Evolutionary conservation across 2,113 vertebrate genomes (phyloP), one percentile per base, ranked within the genome.

Genomic region (Dunckerocampus dactyliophorus): DNA sequence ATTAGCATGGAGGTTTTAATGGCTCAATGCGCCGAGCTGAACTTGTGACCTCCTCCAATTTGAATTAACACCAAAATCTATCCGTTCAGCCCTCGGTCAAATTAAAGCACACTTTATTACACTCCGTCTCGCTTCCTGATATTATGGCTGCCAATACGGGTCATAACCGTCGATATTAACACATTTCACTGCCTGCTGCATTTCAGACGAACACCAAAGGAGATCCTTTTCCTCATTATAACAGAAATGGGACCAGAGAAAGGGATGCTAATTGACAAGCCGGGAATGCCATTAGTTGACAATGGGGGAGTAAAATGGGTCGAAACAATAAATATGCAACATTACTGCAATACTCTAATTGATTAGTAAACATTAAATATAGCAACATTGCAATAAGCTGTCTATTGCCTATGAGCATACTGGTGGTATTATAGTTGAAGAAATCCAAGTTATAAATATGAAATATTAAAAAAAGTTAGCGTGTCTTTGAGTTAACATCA

Each of bases 101-200:
- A 74, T 82, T 72, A 75, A 67, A 54, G 68, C 22, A 39, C 28
- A 22, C 55, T 45, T 9, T 50, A 28, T 65, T 34, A 46, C 37
- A 21, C 28, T 45, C 46, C 31, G 21, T 61, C 47, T 19, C 7
- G 15, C 42, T 31, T 15, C 10, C 55, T 63, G 47, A 66, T 65
- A 62, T 73, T 65, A 73, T 74, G 84, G 71, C 65, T 84, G 75
- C 78, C 85, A 84, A 77, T 62, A 52, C 62, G 81, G 80, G 85
- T 87, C 78, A 76, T 69, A 57, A 68, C 74, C 69, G 81, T 76
- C 78, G 57, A 67, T 76, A 28, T 15, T 28, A 48, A 48, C 63
- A 72, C 65, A 63, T 80, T 60, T 58, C 20, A 12, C 24, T 53
- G 46, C 49, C 34, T 34, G 47, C 55, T 70, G 67, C 47, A 55